These are phyloP conservation scores for Macrophya annulata DNA, from an alignment of 2,888 invertebrate genomes.

Conservation along the genomic window DNA sequence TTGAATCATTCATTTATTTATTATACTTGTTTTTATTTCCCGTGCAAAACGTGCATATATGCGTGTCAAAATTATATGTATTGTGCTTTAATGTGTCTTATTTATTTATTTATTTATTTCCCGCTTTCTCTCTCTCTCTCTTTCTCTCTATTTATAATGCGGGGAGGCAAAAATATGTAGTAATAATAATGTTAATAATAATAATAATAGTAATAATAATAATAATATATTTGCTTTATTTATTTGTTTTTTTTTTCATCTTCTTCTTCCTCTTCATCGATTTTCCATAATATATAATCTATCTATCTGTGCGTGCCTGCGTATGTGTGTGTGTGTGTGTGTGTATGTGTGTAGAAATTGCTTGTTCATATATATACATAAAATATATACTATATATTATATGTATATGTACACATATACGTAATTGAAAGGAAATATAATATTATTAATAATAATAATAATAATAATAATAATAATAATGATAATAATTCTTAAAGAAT, in stretches of 20 bases:
- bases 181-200: too few species aligned
- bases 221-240: conserved; percentile 2
- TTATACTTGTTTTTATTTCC: too few species aligned
- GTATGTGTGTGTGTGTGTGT: background rate
- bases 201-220: conserved; percentile 27
- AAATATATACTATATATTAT: conserved; percentile 23
- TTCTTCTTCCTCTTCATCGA: background rate
- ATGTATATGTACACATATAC: conserved; percentile 53
- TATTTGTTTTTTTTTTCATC: too few species aligned
- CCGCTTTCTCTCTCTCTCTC: background rate
- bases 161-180: too few species aligned
- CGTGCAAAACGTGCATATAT: too few species aligned
- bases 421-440: conserved; percentile 62
- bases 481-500: conserved; percentile 57
- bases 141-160: background rate
- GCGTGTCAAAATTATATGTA: too few species aligned
- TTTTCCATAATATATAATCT: background rate
- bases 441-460: too few species aligned
- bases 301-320: background rate
- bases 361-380: conserved; percentile 12
- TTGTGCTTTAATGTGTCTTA: too few species aligned
- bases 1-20: too few species aligned
- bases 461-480: too few species aligned
- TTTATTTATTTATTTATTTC: background rate
- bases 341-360: conserved; percentile 9